phyloP scores from a whole-genome alignment of 2,113 vertebrate species.

The Calypte anna region DNA sequence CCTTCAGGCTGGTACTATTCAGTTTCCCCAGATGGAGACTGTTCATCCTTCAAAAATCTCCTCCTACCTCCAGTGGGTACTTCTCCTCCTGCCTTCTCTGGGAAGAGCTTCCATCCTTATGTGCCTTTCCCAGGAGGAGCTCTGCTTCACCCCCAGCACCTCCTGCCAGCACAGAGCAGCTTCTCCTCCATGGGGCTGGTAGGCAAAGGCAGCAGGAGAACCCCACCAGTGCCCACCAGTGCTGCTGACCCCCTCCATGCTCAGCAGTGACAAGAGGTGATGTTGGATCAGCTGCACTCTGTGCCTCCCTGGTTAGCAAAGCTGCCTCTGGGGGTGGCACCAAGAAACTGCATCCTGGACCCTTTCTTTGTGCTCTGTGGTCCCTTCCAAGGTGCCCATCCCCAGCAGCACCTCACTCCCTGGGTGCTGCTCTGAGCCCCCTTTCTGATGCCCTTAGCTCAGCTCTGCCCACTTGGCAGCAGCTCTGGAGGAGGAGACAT shows the following conservation, averaged over 20 bases:
- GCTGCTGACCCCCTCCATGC: background rate
- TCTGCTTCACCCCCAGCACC: background rate
- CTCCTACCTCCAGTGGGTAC: background rate
- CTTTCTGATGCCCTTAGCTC: background rate
- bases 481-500: accelerated
- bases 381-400: background rate
- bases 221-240: accelerated
- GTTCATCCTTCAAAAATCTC: background rate
- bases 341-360: background rate
- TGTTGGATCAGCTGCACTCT: background rate
- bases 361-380: background rate
- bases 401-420: background rate
- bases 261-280: background rate
- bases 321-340: background rate
- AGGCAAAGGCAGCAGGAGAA: background rate
- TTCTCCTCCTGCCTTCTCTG: accelerated
- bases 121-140: background rate
- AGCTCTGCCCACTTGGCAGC: background rate
- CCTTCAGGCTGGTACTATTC: background rate
- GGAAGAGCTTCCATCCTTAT: background rate
- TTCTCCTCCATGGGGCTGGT: accelerated
- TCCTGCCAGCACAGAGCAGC: background rate
- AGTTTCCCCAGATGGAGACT: background rate
- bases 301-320: background rate
- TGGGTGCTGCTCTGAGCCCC: background rate